Conservation (phyloP, 2,797 vertebrate species). For the Bradypodion ventrale region DNA sequence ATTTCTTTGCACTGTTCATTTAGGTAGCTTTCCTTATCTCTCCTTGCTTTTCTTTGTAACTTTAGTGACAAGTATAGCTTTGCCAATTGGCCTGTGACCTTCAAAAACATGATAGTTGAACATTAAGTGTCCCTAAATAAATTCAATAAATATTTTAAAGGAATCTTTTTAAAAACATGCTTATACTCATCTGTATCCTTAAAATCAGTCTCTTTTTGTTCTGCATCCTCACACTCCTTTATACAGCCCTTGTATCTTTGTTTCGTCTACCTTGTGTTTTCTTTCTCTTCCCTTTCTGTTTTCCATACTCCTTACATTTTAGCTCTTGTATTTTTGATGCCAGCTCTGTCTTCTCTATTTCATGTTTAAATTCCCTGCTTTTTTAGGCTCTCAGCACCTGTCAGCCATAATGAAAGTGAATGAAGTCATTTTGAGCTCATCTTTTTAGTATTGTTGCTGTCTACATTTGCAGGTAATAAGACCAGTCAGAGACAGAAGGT, state of each 20-base stretch:
- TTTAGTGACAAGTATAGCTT: background rate
- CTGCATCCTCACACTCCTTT: background rate
- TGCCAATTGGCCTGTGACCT: background rate
- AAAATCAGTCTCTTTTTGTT: background rate
- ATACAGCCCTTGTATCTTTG: background rate
- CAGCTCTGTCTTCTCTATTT: fast-evolving
- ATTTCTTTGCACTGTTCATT: too few relatives aligned
- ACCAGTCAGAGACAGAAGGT: slow-evolving; percentile 53
- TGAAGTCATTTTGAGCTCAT: slow-evolving; percentile 54
- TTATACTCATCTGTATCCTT: background rate
- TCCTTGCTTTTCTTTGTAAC: too few relatives aligned
- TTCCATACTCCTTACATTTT: fast-evolving
- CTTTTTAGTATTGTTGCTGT: slow-evolving; percentile 41
- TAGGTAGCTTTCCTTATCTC: too few relatives aligned
- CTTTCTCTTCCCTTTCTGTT: background rate
- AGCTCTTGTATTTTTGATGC: slow-evolving; percentile 5
- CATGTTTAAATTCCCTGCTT: background rate
- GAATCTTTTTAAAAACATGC: background rate
- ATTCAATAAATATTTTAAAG: background rate
- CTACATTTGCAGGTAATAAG: background rate
- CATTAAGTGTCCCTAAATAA: background rate
- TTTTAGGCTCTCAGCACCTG: background rate
- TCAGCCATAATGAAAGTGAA: slow-evolving; percentile 57
- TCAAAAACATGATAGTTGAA: background rate
- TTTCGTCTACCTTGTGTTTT: background rate